A percentile compares a stretch with the other conserved stretches of the same genome.
phyloP scores from a whole-genome alignment of 2,888 invertebrate genomes.

The Aproaerema taeniolella region DNA sequence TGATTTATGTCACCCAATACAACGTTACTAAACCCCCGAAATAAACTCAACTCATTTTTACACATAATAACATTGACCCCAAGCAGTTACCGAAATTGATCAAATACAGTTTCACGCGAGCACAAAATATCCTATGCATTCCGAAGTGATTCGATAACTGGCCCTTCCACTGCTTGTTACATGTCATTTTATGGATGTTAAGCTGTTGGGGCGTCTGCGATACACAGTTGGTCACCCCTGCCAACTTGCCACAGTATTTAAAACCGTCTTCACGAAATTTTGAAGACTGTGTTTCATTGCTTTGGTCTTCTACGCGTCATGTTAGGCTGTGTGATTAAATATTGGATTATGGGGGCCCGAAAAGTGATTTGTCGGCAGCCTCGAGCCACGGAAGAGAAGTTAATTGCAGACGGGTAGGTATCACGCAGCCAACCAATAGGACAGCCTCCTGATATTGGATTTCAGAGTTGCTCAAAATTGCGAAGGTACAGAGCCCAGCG shows the following conservation, averaged over 20 bases:
- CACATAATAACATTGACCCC: too few species aligned
- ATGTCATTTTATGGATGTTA: slow-evolving; percentile 57
- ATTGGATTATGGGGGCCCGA: slow-evolving; percentile 33
- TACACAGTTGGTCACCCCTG: slow-evolving; percentile 36
- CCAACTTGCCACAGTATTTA: neutral
- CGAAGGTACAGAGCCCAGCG: too few species aligned
- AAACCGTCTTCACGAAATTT: neutral
- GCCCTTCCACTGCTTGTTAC: slow-evolving; percentile 40
- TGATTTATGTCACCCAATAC: too few species aligned
- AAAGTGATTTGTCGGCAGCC: slow-evolving; percentile 64
- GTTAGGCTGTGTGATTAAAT: slow-evolving; percentile 22
- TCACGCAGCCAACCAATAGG: slow-evolving; percentile 62
- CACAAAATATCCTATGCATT: slow-evolving; percentile 62
- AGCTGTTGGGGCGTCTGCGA: slow-evolving; percentile 32
- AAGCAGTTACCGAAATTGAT: slow-evolving; percentile 35
- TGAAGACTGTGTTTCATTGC: neutral
- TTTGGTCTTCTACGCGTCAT: neutral
- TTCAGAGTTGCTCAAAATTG: too few species aligned
- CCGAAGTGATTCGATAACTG: slow-evolving; percentile 59
- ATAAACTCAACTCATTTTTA: too few species aligned
- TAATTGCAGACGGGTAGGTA: slow-evolving; percentile 65
- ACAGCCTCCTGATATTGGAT: slow-evolving; percentile 47
- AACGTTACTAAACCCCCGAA: too few species aligned
- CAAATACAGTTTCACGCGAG: slow-evolving; percentile 33
- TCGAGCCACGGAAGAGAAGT: slow-evolving; percentile 54